Evolutionary conservation across 2,797 vertebrate species (phyloP).

Genomic region (Amblyraja radiata): DNA sequence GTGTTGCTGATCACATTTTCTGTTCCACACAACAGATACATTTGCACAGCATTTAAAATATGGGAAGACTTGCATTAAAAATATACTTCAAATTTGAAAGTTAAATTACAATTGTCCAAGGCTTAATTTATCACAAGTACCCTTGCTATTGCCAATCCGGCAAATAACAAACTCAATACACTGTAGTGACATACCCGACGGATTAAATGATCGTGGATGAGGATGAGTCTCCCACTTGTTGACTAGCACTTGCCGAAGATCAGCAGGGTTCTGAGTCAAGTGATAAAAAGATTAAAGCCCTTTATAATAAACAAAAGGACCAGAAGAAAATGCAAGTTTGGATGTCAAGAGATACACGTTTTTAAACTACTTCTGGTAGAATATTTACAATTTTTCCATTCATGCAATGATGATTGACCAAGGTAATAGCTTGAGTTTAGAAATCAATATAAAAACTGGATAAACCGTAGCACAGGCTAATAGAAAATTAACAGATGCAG

Average conservation of each 20-base stretch:
- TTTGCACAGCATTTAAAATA: background rate
- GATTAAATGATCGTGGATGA: slow-evolving; percentile 87
- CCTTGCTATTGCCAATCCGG: slow-evolving; percentile 29
- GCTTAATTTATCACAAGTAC: slow-evolving; percentile 36
- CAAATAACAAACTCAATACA: slow-evolving; percentile 37
- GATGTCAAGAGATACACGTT: slow-evolving; percentile 28
- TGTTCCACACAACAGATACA: background rate
- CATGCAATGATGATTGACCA: background rate
- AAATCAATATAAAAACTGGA: slow-evolving; percentile 22
- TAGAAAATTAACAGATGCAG: background rate
- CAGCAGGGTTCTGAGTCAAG: slow-evolving; percentile 74
- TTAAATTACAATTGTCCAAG: slow-evolving; percentile 15
- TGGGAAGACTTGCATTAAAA: background rate
- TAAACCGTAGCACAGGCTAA: background rate
- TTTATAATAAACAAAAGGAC: slow-evolving; percentile 38
- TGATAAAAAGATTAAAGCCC: slow-evolving; percentile 39
- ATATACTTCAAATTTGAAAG: slow-evolving; percentile 3
- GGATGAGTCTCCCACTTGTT: slow-evolving; percentile 99
- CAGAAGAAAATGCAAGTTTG: slow-evolving; percentile 33
- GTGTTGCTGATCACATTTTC: background rate
- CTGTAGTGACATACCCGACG: slow-evolving; percentile 80
- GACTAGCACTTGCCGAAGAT: slow-evolving; percentile 93
- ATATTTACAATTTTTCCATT: slow-evolving; percentile 23
- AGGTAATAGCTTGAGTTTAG: background rate
- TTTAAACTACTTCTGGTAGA: slow-evolving; percentile 31